Base-by-base conservation (phyloP, 1,140 invertebrate species). In the Nasonia longicornis region DNA sequence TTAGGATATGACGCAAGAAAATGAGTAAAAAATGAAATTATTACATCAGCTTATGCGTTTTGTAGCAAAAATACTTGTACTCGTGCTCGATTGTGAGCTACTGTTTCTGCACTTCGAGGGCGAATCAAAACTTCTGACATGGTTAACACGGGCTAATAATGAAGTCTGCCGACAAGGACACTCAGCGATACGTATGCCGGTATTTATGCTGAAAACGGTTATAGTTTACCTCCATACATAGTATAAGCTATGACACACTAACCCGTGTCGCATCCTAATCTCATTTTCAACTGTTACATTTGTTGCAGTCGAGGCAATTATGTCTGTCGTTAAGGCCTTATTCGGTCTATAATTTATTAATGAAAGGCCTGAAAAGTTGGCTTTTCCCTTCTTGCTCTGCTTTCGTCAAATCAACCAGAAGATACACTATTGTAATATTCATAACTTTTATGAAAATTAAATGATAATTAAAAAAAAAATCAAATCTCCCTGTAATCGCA, bases 221-320 rank as follows among this genome's bases (percentile, higher is more conserved):
- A 38, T 81, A 77, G 22, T 64, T 72, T 82, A 78, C 20, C 52
- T 71, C 45, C 26, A 81, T 77, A 58, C 52, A 48, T 52, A 64
- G 52, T 66, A 69, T 42, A 74, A 58, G 29, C 76, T 26, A 22
- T n/a, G 76, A 79, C 81, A 79, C 12, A 79, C 72, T 82, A 20
- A 82, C 81, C 77, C 26, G 0, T 26, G 26, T 45, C 20, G n/a
- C 42, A 73, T 45, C 66, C 31, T 81, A 42, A 81, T 81, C 45
- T 76, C 74, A 76, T 76, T 76, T 63, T 48, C 0, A 75, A 80
- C 31, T 48, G 26, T 52, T 71, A 52, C 48, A 70, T 63, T 70
- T 58, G 10, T 70, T 14, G 12, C 35, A 48, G 58, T 75, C 3
- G 10, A 35, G 4, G 31, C 48, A 42, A 76, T 80, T 71, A 81